Conservation (phyloP, 2,888 invertebrate species). For the Eristalis pertinax region DNA sequence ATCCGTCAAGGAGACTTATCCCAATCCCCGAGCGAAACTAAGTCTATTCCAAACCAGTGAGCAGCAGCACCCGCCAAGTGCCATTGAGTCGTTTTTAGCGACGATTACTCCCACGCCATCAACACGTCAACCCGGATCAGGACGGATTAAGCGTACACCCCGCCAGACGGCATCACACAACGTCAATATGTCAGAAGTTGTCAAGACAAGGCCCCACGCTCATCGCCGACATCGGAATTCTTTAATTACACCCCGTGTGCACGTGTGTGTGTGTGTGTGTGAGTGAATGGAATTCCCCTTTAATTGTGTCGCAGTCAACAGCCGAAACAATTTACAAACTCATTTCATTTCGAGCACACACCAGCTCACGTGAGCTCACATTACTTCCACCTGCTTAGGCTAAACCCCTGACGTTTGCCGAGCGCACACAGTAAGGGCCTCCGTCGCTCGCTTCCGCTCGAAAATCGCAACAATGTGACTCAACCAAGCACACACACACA, state of each 20-base stretch:
- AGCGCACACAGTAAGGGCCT: not conserved
- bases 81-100: too few relatives aligned
- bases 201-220: not conserved
- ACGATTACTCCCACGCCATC: not conserved
- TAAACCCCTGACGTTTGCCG: constrained; percentile 54
- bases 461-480: constrained; percentile 58
- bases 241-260: not conserved
- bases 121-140: not conserved
- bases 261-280: not conserved
- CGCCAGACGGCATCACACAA: not conserved
- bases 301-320: constrained; percentile 44
- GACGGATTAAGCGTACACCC: not conserved
- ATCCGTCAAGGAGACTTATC: not conserved
- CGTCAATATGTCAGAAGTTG: not conserved
- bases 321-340: constrained; percentile 61
- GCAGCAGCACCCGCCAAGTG: not conserved
- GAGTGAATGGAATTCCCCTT: not conserved
- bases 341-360: constrained; percentile 51
- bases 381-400: constrained; percentile 66
- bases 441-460: not conserved
- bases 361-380: constrained; percentile 46
- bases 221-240: not conserved
- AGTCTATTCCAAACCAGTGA: not conserved
- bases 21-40: not conserved
- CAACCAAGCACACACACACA: not conserved